These are phyloP conservation scores for Mesochorus sp. DNA, from an alignment of 2,888 invertebrate species.

Conservation along the genomic window DNA sequence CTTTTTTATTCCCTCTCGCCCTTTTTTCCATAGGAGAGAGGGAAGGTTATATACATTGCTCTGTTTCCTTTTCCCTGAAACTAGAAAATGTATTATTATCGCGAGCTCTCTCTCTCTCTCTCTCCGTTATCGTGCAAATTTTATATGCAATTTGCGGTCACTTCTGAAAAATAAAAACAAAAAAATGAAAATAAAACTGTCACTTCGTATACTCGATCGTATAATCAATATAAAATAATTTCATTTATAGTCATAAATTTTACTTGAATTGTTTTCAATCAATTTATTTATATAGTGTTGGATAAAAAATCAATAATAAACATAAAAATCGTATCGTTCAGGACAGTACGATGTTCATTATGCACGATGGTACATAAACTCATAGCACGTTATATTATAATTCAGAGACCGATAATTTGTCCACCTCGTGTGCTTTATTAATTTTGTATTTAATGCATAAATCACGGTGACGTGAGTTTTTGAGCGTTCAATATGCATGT, in stretches of 20 bases:
- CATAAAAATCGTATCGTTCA: background rate
- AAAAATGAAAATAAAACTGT: slow-evolving; percentile 32
- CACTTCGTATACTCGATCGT: slow-evolving; percentile 50
- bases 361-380: background rate
- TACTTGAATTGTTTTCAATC: background rate
- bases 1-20: slow-evolving; percentile 8
- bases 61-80: slow-evolving; percentile 20
- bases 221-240: slow-evolving; percentile 62
- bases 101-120: background rate
- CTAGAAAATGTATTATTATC: slow-evolving; percentile 54
- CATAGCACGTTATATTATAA: background rate
- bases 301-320: background rate
- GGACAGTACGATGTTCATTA: background rate
- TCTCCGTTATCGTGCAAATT: slow-evolving; percentile 26
- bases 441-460: background rate
- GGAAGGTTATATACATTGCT: background rate
- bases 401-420: background rate
- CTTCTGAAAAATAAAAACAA: background rate
- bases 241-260: slow-evolving; percentile 30
- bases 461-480: too few relatives aligned
- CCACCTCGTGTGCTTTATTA: background rate
- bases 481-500: background rate
- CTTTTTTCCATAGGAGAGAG: background rate
- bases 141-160: slow-evolving; percentile 41
- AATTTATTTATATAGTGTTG: background rate